These are phyloP conservation scores for Glaucomys volans DNA, from an alignment of 2,113 vertebrate species.

Conservation along the genomic window DNA sequence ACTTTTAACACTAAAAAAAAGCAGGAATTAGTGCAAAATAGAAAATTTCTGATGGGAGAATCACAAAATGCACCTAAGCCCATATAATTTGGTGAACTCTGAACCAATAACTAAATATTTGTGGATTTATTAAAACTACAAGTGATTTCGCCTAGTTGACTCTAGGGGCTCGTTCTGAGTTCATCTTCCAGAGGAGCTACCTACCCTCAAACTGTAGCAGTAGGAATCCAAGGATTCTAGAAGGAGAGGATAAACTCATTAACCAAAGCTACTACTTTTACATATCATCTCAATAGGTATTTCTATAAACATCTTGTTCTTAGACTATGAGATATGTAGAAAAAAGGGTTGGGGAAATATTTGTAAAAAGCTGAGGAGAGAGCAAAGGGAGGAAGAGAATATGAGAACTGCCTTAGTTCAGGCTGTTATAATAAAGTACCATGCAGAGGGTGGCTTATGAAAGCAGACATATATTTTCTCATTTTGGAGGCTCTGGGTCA, in stretches of 20 bases:
- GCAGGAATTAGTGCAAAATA: background rate
- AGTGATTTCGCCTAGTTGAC: background rate
- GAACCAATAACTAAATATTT: background rate
- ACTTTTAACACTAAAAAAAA: conserved; percentile 48
- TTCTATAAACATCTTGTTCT: background rate
- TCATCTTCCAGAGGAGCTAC: background rate
- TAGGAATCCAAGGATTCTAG: background rate
- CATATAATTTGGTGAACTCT: background rate
- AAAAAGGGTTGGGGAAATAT: background rate
- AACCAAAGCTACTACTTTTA: background rate
- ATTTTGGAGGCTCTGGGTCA: background rate
- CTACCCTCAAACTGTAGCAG: background rate
- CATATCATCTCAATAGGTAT: background rate
- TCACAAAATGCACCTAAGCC: background rate
- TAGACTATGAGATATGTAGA: background rate
- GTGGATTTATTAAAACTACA: conserved; percentile 17
- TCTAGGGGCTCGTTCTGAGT: background rate
- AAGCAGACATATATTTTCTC: background rate
- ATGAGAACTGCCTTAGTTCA: background rate
- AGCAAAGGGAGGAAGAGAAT: background rate
- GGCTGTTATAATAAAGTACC: background rate
- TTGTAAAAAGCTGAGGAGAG: background rate
- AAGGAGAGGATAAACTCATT: background rate
- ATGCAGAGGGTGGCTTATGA: background rate
- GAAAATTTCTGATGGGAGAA: background rate